Evolutionary conservation across 2,888 invertebrate genomes (phyloP), one percentile per base, ranked within the genome.

Genomic region (Portevinia maculata): DNA sequence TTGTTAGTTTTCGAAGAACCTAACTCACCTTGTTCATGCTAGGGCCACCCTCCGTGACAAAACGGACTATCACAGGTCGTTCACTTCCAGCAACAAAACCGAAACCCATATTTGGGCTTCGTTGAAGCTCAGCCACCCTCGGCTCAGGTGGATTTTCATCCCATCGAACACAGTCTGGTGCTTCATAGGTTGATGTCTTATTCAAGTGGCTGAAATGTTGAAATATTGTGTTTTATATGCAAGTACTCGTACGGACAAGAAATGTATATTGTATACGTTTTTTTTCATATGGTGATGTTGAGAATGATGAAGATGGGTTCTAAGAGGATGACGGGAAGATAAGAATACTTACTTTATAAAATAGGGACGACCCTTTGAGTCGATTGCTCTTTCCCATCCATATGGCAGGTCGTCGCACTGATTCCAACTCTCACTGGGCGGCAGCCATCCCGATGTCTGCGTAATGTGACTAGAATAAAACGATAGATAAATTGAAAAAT

Each of bases 1-100:
- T 24, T 24, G 2, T 24, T 24, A 3, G 24, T 24, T 15, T n/a
- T 5, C 37, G 3, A 15, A 1, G 6, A 39, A 21, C n/a, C 5
- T 6, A 17, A 73, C 84, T 88, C 87, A 94, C 94, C 92, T 96
- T 96, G 70, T 96, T 95, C 76, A 96, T 96, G 89, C 97, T 97
- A 1, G 98, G 98, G 9, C 98, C 98, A 88, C 96, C 97, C 91
- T 96, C 96, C 0, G 96, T 96, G 13, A 96, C 96, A 88, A 96
- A 96, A 83, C 98, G 93, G 21, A 98, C 97, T 74, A 98, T 95
- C 55, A 98, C 98, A 0, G 98, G 98, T 87, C 95, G 94, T 90
- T 98, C 97, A 37, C 97, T 97, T 11, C 98, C 98, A 0, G 98
- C 98, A n/a, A 98, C 98, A 90, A 98, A 98, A 1, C 98, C 98